Evolutionary conservation across 2,888 invertebrate species (phyloP).

Genomic region (Hypsopygia costalis): DNA sequence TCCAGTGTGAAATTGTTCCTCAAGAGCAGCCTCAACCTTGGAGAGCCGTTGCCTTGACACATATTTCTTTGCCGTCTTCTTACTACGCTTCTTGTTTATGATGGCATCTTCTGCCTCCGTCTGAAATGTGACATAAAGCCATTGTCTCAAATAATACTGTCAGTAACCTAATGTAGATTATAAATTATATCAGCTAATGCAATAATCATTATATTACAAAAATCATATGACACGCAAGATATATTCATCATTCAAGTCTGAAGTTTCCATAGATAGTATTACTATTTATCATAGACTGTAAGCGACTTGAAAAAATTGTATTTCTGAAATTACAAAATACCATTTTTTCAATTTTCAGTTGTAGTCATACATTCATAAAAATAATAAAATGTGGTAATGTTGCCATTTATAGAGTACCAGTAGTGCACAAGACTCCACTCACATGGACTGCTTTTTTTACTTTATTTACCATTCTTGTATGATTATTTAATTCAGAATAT

Average conservation of each 20-base stretch:
- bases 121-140: conserved; percentile 56
- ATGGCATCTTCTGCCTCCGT: conserved; percentile 97
- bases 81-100: conserved; percentile 96
- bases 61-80: conserved; percentile 96
- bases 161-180: background rate
- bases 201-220: conserved; percentile 26
- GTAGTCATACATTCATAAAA: no score
- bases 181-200: conserved; percentile 25
- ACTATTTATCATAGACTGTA: no score
- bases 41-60: conserved; percentile 94
- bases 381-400: no score
- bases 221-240: conserved; percentile 82
- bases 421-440: no score
- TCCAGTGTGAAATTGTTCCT: conserved; percentile 98
- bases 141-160: conserved; percentile 5
- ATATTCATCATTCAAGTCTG: conserved; percentile 62
- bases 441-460: no score
- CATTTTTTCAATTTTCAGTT: no score
- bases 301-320: no score
- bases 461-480: no score
- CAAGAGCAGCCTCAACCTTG: conserved; percentile 95
- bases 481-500: no score
- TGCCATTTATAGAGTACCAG: no score
- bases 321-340: no score
- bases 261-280: no score